Percentiles rank a stretch among this genome's conserved stretches.
phyloP scores from a whole-genome alignment of 2,113 vertebrate species.

The Cichladusa arquata region DNA sequence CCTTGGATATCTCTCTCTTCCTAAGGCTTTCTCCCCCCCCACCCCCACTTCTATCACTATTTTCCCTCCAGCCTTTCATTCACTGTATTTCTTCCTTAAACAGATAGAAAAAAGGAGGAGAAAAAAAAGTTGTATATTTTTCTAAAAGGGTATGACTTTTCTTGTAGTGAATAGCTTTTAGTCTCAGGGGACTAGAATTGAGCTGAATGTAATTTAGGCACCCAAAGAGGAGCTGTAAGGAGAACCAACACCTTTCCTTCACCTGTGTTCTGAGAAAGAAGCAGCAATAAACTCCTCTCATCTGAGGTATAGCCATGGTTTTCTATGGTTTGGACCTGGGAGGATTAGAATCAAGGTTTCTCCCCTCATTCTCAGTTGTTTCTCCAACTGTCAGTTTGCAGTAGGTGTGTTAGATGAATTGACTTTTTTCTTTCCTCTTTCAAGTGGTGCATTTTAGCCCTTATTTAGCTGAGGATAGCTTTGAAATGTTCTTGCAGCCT shows the following conservation, averaged over 20 bases:
- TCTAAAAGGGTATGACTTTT: not conserved
- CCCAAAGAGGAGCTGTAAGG: not conserved
- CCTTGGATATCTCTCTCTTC: not conserved
- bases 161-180: not conserved
- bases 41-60: not conserved
- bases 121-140: not conserved
- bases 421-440: not conserved
- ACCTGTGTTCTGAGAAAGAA: not conserved
- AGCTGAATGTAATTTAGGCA: not conserved
- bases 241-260: not conserved
- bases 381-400: rapidly evolving
- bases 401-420: not conserved
- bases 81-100: not conserved
- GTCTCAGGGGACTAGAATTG: not conserved
- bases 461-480: not conserved
- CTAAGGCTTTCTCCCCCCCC: rapidly evolving
- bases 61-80: not conserved
- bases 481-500: not conserved
- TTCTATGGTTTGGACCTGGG: not conserved
- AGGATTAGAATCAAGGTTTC: not conserved
- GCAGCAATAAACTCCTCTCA: not conserved
- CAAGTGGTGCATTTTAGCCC: not conserved
- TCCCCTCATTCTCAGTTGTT: not conserved
- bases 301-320: not conserved
- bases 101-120: not conserved